Conservation (phyloP, 2,797 vertebrate genomes). For the Spinibarbus caldwelli region DNA sequence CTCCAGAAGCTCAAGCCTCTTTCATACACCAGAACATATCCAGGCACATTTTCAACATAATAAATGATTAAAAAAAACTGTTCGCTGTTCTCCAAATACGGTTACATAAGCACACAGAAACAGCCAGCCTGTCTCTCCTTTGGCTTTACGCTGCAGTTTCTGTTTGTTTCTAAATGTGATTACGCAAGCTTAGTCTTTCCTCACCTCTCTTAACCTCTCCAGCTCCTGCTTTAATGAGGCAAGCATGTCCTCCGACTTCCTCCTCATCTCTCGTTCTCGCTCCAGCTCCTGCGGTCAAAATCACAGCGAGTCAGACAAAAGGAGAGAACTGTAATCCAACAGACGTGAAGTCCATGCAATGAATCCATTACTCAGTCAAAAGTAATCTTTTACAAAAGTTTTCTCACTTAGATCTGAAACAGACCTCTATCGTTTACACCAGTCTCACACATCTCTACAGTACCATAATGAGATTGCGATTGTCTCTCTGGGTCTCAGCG, state of each 20-base stretch:
- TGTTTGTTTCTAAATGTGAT: conserved; percentile 25
- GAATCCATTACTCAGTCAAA: too few relatives aligned
- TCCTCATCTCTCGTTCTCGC: conserved; percentile 72
- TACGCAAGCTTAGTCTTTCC: conserved; percentile 41
- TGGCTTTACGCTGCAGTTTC: conserved; percentile 31
- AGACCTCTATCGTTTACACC: too few relatives aligned
- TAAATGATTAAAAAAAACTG: neutral
- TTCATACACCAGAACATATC: neutral
- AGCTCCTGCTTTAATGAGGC: conserved; percentile 72
- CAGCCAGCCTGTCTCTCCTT: conserved; percentile 25
- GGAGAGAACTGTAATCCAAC: neutral
- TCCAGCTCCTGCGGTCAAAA: conserved; percentile 72
- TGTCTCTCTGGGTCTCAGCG: conserved; percentile 77
- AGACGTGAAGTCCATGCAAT: neutral
- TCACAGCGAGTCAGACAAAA: neutral
- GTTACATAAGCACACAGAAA: conserved; percentile 56
- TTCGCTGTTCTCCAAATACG: conserved; percentile 26
- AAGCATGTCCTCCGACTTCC: conserved; percentile 73
- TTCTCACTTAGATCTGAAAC: neutral
- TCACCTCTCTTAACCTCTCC: conserved; percentile 78
- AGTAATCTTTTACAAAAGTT: too few relatives aligned
- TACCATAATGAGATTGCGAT: conserved; percentile 67
- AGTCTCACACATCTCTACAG: neutral
- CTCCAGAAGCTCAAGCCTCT: neutral
- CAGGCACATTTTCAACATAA: too few relatives aligned